A percentile compares a stretch with the other conserved stretches of the same genome.
Conservation (phyloP, 2,797 vertebrate species). For the Lepilemur septentrionalis region DNA sequence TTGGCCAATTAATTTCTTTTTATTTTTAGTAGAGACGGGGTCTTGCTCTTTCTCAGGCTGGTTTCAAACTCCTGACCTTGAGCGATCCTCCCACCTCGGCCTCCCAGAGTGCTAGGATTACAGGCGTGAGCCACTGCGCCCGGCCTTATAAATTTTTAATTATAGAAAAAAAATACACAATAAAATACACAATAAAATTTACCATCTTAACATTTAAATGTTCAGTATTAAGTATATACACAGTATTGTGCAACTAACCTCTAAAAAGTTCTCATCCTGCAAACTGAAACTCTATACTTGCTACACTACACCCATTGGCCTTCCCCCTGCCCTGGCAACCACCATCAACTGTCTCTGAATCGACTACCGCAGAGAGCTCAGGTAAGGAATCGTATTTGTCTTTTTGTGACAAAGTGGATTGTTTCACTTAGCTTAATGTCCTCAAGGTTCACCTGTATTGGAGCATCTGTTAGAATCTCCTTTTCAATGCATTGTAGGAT, state of each 20-base stretch:
- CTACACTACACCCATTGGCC: not conserved
- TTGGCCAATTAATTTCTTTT: no score
- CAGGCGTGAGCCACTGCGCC: no score
- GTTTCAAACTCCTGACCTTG: no score
- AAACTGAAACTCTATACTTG: not conserved
- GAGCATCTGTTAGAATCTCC: not conserved
- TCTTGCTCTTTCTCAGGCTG: no score
- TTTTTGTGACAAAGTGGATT: not conserved
- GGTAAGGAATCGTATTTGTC: rapidly evolving
- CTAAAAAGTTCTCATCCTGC: not conserved
- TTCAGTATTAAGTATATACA: not conserved
- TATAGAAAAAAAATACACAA: no score
- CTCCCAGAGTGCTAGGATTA: no score
- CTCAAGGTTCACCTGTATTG: not conserved
- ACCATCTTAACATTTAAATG: not conserved
- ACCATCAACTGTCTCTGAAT: not conserved
- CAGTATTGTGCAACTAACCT: not conserved
- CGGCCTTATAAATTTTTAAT: no score
- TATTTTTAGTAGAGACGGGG: no score
- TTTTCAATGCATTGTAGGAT: not conserved
- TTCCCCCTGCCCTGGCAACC: not conserved
- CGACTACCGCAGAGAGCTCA: no score
- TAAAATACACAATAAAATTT: not conserved
- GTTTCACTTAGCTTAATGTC: not conserved
- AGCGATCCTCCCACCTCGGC: no score